Evolutionary conservation across 2,113 vertebrate genomes (phyloP).

Genomic region (Psittacula cyanocephala): DNA sequence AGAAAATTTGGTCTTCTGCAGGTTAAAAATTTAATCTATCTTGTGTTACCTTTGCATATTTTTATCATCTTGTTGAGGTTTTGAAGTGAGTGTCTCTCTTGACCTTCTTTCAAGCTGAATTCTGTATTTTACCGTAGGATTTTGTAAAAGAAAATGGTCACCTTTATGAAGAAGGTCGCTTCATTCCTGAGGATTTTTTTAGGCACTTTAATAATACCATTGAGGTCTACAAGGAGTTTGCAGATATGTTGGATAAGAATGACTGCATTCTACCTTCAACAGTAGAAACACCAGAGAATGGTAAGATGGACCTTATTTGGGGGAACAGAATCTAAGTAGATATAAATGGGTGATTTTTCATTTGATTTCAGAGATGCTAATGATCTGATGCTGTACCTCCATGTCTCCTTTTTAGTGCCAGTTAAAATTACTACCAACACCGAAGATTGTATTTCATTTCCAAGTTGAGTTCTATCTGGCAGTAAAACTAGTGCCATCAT

Average conservation of each 20-base stretch:
- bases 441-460: neutral
- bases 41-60: neutral
- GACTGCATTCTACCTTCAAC: constrained; percentile 76
- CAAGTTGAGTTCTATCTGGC: neutral
- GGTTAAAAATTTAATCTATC: neutral
- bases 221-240: constrained; percentile 75
- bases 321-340: neutral
- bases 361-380: neutral
- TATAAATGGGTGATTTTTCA: neutral
- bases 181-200: constrained; percentile 79
- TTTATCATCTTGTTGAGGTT: neutral
- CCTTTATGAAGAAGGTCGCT: constrained; percentile 61
- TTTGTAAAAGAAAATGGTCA: constrained; percentile 71
- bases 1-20: neutral
- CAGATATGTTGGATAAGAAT: constrained; percentile 61
- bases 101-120: neutral
- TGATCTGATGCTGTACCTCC: neutral
- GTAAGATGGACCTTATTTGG: constrained; percentile 55
- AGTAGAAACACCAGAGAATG: constrained; percentile 68
- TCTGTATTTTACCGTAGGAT: constrained; percentile 58
- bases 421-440: neutral
- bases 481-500: neutral
- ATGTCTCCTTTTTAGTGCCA: neutral
- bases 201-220: constrained; percentile 78
- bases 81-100: neutral